Percentiles rank a stretch among this genome's conserved stretches.
phyloP scores from a whole-genome alignment of 1,140 invertebrate genomes.

The Drosophila bipectinata region DNA sequence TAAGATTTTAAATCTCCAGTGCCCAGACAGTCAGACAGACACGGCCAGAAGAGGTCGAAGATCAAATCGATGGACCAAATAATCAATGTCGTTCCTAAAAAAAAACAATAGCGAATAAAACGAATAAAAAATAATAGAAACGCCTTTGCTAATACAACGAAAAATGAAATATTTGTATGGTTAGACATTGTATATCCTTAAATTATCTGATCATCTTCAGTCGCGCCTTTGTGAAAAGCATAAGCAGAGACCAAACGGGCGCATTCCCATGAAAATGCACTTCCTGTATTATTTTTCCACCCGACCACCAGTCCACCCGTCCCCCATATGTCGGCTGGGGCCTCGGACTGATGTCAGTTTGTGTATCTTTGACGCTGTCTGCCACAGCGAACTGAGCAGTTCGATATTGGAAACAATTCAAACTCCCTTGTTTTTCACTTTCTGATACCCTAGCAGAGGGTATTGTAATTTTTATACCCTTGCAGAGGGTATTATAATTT shows the following conservation, averaged over 20 bases:
- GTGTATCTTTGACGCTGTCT: constrained; percentile 64
- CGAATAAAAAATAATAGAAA: not conserved
- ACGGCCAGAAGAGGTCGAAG: not conserved
- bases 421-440: constrained; percentile 21
- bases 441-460: too few relatives aligned
- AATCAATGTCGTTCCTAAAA: constrained; percentile 15
- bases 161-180: not conserved
- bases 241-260: constrained; percentile 26
- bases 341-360: constrained; percentile 67
- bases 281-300: not conserved
- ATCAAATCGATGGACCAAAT: constrained; percentile 4
- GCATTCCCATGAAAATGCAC: not conserved
- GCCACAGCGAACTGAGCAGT: constrained; percentile 67
- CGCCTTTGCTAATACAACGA: not conserved
- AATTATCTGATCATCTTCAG: not conserved
- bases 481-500: too few relatives aligned
- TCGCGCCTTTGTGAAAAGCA: constrained; percentile 26
- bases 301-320: not conserved
- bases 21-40: constrained; percentile 10
- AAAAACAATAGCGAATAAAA: not conserved
- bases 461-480: too few relatives aligned
- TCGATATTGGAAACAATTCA: constrained; percentile 76
- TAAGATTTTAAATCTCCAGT: constrained; percentile 13
- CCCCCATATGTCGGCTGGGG: constrained; percentile 14
- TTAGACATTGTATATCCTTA: not conserved